A percentile compares a stretch with the other conserved stretches of the same genome.
These are phyloP conservation scores for Zaprionus africanus DNA, from an alignment of 1,140 invertebrate species.

Conservation along the genomic window DNA sequence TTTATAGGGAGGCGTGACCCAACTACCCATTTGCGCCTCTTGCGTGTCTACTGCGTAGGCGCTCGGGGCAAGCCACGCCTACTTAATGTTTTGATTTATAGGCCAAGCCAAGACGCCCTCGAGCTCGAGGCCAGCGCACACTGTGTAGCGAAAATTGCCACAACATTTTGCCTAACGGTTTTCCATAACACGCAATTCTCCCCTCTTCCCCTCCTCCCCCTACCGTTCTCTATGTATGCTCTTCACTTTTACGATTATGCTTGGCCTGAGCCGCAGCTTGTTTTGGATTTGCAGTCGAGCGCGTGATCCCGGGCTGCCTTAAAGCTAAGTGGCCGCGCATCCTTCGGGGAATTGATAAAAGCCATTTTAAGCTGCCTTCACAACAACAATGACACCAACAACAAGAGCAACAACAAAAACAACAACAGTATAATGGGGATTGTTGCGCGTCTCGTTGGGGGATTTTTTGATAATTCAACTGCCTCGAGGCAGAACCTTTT, in stretches of 20 bases:
- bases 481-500: not conserved
- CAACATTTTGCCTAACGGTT: not conserved
- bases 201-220: not conserved
- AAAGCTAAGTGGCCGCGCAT: slow-evolving; percentile 66
- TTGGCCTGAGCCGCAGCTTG: not conserved
- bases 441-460: slow-evolving; percentile 21
- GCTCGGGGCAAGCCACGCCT: slow-evolving; percentile 51
- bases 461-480: slow-evolving; percentile 24
- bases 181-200: not conserved
- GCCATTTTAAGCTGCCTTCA: slow-evolving; percentile 39
- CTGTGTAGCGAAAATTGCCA: slow-evolving; percentile 14
- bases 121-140: slow-evolving; percentile 11
- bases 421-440: not conserved
- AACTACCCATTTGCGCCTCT: not conserved
- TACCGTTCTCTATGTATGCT: slow-evolving; percentile 1
- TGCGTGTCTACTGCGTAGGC: slow-evolving; percentile 18
- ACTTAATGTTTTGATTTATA: slow-evolving; percentile 81
- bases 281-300: not conserved
- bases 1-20: not conserved
- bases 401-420: not conserved
- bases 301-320: slow-evolving; percentile 17
- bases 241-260: slow-evolving; percentile 49
- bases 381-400: slow-evolving; percentile 26
- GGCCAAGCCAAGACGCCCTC: slow-evolving; percentile 49
- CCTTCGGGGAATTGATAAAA: slow-evolving; percentile 72